A percentile compares a stretch with the other conserved stretches of the same genome.
Evolutionary conservation across 2,113 vertebrate species (phyloP).

Genomic region (Maylandia zebra): DNA sequence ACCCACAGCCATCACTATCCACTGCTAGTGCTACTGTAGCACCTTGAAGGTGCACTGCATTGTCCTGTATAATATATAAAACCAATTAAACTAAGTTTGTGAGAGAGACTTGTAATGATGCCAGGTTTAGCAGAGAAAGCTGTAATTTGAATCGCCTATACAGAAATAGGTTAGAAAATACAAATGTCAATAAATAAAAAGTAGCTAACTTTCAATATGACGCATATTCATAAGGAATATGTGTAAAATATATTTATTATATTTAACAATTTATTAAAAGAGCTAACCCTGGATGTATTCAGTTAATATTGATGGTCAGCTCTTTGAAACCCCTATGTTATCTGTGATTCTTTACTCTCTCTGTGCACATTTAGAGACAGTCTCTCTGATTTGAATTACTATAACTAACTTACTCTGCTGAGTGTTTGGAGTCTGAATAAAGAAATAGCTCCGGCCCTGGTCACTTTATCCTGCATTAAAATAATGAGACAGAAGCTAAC

Average conservation of each 20-base stretch:
- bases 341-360: neutral
- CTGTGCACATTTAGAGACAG: neutral
- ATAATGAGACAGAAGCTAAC: slow-evolving; percentile 53
- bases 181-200: neutral
- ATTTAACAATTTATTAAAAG: neutral
- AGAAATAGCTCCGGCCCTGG: neutral
- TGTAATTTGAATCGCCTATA: neutral
- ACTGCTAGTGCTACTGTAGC: neutral
- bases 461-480: slow-evolving; percentile 23
- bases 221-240: neutral
- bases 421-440: neutral
- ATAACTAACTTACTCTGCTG: neutral
- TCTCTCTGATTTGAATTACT: neutral
- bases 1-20: neutral
- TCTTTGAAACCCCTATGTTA: neutral
- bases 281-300: neutral
- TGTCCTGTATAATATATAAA: neutral
- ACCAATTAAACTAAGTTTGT: neutral
- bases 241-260: neutral
- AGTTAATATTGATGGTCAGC: neutral
- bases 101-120: neutral
- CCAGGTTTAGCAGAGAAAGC: neutral
- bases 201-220: neutral
- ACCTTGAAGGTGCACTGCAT: neutral
- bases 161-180: neutral